Base-by-base conservation (phyloP, 1,140 invertebrate genomes). In the Papilio glaucus region DNA sequence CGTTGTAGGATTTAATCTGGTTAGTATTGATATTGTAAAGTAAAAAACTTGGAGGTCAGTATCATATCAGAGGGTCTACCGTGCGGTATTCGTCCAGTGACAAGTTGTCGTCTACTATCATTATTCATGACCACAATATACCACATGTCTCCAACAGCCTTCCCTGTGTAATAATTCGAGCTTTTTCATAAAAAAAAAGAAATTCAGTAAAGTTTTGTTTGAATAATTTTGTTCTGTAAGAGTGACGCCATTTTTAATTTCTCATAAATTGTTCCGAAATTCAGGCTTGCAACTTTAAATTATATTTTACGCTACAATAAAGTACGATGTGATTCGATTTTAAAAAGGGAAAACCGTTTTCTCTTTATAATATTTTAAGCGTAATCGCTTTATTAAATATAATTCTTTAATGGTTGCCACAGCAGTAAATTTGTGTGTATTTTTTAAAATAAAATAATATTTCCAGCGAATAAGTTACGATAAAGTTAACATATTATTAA, bases 71-170 rank as follows among this genome's bases (percentile, higher is more conserved):
- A 29, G n/a, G 41, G 42, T n/a, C n/a, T n/a, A n/a, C n/a, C n/a
- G n/a, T n/a, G n/a, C n/a, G n/a, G n/a, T 53, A 65, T 65, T 29
- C n/a, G 7, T 42, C 42, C 42, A 53, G 24, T 53, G 67, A 69
- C 67, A 69, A 49, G 7, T 53, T 69, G 67, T 53, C 41, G 53
- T 33, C 39, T 68, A 45, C 72, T 77, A 74, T 80, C 84, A 88
- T 89, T 85, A 87, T 73, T 89, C 87, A 88, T 81, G 67, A 73
- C 78, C 77, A 85, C 85, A 85, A 84, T 87, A 84, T 87, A 87
- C 85, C 82, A 83, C 84, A 77, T 86, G 84, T 86, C 86, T 81
- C 77, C 70, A 67, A 73, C 85, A 85, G 72, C 72, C 75, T 69
- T 81, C 74, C 72, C 72, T 73, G 74, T 75, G 76, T 77, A 75